These are phyloP conservation scores for Pygathrix nemaeus DNA, from an alignment of 2,113 vertebrate species.

Conservation along the genomic window DNA sequence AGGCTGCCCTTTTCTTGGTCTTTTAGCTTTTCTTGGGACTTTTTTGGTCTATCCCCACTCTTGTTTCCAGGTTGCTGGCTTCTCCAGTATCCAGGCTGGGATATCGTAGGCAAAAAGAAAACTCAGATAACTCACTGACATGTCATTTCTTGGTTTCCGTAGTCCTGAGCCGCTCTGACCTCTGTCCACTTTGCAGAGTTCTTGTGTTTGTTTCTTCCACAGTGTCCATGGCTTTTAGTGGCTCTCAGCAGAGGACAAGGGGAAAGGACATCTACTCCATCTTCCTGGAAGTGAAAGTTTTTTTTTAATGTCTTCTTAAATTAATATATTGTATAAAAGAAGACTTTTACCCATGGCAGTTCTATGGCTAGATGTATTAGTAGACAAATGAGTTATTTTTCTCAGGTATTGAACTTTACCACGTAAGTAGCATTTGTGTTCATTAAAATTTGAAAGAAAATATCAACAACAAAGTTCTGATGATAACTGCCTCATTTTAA, in stretches of 20 bases:
- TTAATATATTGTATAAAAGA: conserved; percentile 26
- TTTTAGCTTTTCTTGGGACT: accelerated
- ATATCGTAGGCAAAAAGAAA: background rate
- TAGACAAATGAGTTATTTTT: conserved; percentile 61
- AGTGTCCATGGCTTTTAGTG: background rate
- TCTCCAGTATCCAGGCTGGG: background rate
- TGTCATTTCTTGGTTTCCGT: too few relatives aligned
- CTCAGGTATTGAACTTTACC: conserved; percentile 61
- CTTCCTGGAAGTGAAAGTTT: background rate
- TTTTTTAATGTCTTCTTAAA: background rate
- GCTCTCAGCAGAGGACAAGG: background rate
- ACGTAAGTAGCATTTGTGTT: conserved; percentile 59
- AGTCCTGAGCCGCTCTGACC: accelerated
- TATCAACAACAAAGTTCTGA: conserved; percentile 72
- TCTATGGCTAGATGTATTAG: conserved; percentile 36
- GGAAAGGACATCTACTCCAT: background rate
- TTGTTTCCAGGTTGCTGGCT: background rate
- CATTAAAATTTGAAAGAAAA: conserved; percentile 76
- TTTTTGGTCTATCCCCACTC: background rate
- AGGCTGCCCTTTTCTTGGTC: background rate
- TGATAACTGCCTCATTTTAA: conserved; percentile 70
- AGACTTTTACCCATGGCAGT: background rate
- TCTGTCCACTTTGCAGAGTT: background rate
- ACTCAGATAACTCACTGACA: too few relatives aligned
- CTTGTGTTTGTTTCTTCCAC: background rate